These are phyloP conservation scores for Otolemur garnettii DNA, from an alignment of 2,113 vertebrate genomes.

Conservation along the genomic window DNA sequence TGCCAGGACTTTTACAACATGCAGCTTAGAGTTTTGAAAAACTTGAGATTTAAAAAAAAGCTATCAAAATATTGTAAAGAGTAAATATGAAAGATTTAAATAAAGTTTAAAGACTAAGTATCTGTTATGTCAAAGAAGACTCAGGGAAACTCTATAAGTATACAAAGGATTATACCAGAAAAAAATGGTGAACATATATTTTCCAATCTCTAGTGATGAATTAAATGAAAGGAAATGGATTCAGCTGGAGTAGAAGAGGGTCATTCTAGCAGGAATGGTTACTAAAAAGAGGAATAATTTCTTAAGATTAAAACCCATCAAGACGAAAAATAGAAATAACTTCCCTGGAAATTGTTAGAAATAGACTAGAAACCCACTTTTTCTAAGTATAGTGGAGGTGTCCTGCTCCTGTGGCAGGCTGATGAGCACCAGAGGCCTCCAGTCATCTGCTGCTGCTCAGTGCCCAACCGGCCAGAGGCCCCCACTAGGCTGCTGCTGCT, in stretches of 20 bases:
- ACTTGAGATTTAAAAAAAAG: conserved; percentile 12
- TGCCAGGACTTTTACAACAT: not conserved
- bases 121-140: conserved; percentile 26
- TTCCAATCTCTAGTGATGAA: not conserved
- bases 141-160: not conserved
- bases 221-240: conserved; percentile 25
- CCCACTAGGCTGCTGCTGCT: not conserved
- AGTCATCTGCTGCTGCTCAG: not conserved
- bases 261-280: not conserved
- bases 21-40: not conserved
- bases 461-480: not conserved
- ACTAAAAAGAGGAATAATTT: conserved; percentile 31
- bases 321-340: conserved; percentile 53
- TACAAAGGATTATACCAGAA: not conserved
- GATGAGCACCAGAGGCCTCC: too few species aligned
- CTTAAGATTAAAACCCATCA: not conserved
- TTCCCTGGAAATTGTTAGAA: conserved; percentile 57
- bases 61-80: not conserved
- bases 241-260: not conserved
- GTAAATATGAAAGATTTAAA: conserved; percentile 34
- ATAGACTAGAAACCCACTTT: not conserved
- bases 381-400: not conserved
- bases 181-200: conserved; percentile 37
- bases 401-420: not conserved
- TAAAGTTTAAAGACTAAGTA: not conserved